A percentile compares a stretch with the other conserved stretches of the same genome.
These are phyloP conservation scores for Thunnus maccoyii DNA, from an alignment of 2,113 vertebrate genomes.

Conservation along the genomic window DNA sequence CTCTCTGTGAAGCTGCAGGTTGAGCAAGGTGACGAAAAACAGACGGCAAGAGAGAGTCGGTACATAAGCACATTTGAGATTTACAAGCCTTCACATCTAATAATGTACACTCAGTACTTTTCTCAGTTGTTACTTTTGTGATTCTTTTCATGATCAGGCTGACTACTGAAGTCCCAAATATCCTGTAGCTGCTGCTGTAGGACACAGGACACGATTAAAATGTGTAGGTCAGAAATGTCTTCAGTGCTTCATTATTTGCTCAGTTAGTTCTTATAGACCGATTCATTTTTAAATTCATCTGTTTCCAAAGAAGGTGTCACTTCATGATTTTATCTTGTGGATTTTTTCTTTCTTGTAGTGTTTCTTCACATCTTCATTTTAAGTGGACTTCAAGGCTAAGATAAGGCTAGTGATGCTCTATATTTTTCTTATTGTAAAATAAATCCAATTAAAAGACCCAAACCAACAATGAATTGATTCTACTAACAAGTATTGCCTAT, in stretches of 20 bases:
- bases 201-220: background rate
- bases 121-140: conserved; percentile 15
- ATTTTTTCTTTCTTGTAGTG: no score
- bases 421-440: background rate
- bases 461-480: no score
- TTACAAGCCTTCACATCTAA: conserved; percentile 32
- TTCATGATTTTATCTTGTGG: no score
- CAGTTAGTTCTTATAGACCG: no score
- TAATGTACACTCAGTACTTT: conserved; percentile 25
- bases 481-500: no score
- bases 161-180: conserved; percentile 3
- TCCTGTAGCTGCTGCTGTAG: conserved; percentile 28
- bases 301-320: no score
- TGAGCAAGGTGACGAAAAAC: conserved; percentile 54
- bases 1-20: conserved; percentile 33
- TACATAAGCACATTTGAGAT: conserved; percentile 35
- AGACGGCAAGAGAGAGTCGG: background rate
- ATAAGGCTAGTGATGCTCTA: background rate
- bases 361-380: background rate
- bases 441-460: background rate
- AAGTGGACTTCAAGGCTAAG: background rate
- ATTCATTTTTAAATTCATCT: background rate
- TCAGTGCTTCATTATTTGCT: no score
- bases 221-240: background rate
- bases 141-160: conserved; percentile 13